Percentiles rank a stretch among this genome's conserved stretches.
Conservation (phyloP, 2,888 invertebrate genomes). For the Temnothorax ravouxi region DNA sequence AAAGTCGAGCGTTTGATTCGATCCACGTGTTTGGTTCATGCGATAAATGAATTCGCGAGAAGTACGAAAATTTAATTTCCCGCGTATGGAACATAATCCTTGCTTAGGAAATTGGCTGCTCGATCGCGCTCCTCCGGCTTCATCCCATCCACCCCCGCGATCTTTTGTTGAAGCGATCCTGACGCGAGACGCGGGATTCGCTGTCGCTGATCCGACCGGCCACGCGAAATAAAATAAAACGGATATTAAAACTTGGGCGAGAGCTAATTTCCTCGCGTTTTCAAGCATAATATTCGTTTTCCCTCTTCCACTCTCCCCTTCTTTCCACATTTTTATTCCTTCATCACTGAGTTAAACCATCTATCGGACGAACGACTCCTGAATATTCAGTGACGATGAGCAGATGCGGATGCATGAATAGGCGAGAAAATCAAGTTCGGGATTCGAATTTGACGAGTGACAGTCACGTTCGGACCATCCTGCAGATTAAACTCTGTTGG, state of each 20-base stretch:
- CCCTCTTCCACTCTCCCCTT: constrained; percentile 36
- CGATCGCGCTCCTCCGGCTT: constrained; percentile 44
- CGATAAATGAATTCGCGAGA: constrained; percentile 34
- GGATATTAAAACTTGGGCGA: constrained; percentile 82
- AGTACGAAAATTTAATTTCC: constrained; percentile 74
- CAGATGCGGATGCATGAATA: constrained; percentile 46
- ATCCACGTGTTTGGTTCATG: neutral
- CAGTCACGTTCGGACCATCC: constrained; percentile 64
- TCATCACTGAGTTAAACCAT: constrained; percentile 77
- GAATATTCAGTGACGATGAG: constrained; percentile 79
- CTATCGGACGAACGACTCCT: constrained; percentile 79
- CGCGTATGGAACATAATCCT: constrained; percentile 70
- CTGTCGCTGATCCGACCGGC: constrained; percentile 49
- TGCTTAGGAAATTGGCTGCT: constrained; percentile 77
- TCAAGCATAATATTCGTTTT: constrained; percentile 68
- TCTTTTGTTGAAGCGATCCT: constrained; percentile 43
- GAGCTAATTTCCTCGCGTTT: constrained; percentile 82
- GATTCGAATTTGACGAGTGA: constrained; percentile 78
- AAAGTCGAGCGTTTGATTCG: constrained; percentile 3
- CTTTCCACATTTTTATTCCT: constrained; percentile 55
- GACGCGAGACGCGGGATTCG: constrained; percentile 36
- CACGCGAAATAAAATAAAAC: constrained; percentile 80
- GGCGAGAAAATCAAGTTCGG: constrained; percentile 78
- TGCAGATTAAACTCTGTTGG: constrained; percentile 73
- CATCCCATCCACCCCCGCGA: constrained; percentile 44